These are phyloP conservation scores for Loris lydekkerianus DNA, from an alignment of 2,797 vertebrate species.

Conservation along the genomic window DNA sequence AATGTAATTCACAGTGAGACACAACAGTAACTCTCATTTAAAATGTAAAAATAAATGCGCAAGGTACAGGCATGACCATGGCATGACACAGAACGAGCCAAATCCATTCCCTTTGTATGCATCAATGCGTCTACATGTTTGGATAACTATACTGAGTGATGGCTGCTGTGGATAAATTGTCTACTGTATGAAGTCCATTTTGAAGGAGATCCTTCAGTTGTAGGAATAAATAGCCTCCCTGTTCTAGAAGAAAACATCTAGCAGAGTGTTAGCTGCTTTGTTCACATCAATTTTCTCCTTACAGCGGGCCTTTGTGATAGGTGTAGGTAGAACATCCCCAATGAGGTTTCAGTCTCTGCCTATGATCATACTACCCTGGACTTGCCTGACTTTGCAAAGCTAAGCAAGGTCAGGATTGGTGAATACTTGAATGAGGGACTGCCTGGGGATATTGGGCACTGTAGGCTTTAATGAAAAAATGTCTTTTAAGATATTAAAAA, in stretches of 20 bases:
- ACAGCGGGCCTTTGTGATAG: background rate
- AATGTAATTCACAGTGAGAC: background rate
- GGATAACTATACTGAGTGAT: background rate
- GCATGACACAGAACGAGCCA: background rate
- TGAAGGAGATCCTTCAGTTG: background rate
- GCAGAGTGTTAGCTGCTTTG: background rate
- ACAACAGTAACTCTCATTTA: background rate
- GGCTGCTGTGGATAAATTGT: background rate
- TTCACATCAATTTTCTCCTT: background rate
- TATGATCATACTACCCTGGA: background rate
- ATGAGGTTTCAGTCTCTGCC: background rate
- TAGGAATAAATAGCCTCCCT: background rate
- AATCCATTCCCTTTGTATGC: background rate
- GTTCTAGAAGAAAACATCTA: background rate
- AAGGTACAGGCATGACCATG: background rate
- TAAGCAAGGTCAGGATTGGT: background rate
- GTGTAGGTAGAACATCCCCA: background rate
- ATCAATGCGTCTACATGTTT: background rate
- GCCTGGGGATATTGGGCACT: background rate
- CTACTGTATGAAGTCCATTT: background rate
- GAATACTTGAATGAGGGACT: background rate
- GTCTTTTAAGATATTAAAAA: background rate
- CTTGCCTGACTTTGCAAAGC: background rate
- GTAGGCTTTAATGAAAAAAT: background rate
- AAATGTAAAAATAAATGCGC: constrained; percentile 11